Conservation (phyloP, 2,888 invertebrate species). For the Drosophila eohydei region DNA sequence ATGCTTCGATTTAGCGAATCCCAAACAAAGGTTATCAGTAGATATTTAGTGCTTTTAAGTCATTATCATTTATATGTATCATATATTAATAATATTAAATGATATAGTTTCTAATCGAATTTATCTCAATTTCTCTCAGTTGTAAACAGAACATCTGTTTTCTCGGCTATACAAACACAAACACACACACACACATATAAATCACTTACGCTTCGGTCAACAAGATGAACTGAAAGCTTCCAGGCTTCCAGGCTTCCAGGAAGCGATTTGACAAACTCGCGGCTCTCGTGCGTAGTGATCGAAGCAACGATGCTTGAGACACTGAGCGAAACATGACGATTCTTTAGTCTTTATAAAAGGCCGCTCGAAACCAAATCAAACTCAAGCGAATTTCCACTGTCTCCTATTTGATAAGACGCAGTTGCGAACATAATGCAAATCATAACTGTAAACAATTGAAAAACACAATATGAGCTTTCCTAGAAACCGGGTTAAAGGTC, state of each 20-base stretch:
- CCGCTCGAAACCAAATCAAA: conserved; percentile 23
- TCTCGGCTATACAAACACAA: conserved; percentile 8
- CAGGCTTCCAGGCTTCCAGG: conserved; percentile 35
- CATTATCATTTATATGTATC: background rate
- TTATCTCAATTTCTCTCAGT: conserved; percentile 20
- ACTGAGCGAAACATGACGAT: conserved; percentile 61
- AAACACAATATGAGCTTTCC: conserved; percentile 41
- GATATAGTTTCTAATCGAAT: conserved; percentile 14
- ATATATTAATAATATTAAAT: conserved; percentile 8
- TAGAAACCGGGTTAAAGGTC: conserved; percentile 44
- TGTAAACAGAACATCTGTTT: conserved; percentile 24
- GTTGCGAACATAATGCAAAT: conserved; percentile 46
- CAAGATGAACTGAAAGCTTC: conserved; percentile 37
- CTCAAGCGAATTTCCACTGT: conserved; percentile 15
- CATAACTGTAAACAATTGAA: conserved; percentile 44
- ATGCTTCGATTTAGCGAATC: conserved; percentile 1
- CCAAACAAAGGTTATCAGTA: conserved; percentile 16
- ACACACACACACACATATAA: conserved; percentile 27
- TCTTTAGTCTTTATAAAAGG: conserved; percentile 61
- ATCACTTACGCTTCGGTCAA: conserved; percentile 53
- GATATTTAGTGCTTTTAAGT: conserved; percentile 15
- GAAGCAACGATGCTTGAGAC: conserved; percentile 50
- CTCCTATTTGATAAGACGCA: conserved; percentile 53
- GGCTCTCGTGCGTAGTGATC: conserved; percentile 30
- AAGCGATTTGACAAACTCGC: conserved; percentile 20